Conservation (phyloP, 2,888 invertebrate species). For the Sinhomidia bicolor region DNA sequence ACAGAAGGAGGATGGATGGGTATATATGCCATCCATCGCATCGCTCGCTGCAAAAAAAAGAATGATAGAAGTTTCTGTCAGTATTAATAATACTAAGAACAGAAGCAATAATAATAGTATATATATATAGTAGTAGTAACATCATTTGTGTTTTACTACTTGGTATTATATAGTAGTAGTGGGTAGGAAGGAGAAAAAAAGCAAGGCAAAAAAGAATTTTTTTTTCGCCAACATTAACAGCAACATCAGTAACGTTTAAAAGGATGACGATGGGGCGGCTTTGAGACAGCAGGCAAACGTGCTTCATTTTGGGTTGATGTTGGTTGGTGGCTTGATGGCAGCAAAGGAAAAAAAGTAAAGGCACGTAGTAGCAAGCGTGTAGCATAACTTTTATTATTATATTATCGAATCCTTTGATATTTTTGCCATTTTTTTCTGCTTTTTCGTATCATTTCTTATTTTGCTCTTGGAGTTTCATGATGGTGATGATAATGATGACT, state of each 20-base stretch:
- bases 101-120: background rate
- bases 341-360: background rate
- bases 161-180: background rate
- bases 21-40: too few relatives aligned
- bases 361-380: too few relatives aligned
- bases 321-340: background rate
- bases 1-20: background rate
- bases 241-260: background rate
- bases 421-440: background rate
- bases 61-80: constrained; percentile 24
- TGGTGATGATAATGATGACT: too few relatives aligned
- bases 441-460: background rate
- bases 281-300: background rate
- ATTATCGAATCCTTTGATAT: constrained; percentile 10
- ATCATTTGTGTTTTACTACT: constrained; percentile 32
- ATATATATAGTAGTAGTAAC: background rate
- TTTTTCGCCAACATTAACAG: background rate
- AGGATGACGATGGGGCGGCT: background rate
- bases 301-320: constrained; percentile 42
- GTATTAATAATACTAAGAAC: background rate
- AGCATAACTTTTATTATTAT: background rate
- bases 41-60: background rate
- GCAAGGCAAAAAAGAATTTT: background rate
- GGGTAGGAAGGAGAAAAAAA: too few relatives aligned
- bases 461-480: background rate